These are phyloP conservation scores for Phymastichus coffea DNA, from an alignment of 1,140 invertebrate species.

Conservation along the genomic window DNA sequence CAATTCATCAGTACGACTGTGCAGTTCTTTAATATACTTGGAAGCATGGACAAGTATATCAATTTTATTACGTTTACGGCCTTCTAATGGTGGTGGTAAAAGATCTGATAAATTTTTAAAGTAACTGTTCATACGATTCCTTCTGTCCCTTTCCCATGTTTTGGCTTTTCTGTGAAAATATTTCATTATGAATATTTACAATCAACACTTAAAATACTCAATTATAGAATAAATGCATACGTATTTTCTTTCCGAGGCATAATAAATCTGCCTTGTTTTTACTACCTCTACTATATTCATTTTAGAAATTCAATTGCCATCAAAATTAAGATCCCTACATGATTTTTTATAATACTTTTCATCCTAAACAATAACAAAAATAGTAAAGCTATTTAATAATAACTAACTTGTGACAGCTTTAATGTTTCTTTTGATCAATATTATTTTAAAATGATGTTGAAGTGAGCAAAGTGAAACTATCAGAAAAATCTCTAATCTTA, in stretches of 20 bases:
- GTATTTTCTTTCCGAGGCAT: constrained; percentile 55
- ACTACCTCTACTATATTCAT: constrained; percentile 16
- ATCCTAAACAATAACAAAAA: no score
- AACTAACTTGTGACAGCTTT: no score
- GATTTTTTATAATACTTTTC: neutral
- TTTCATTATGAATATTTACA: neutral
- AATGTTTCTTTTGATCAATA: no score
- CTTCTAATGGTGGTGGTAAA: constrained; percentile 56
- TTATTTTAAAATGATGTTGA: no score
- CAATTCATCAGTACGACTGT: constrained; percentile 50
- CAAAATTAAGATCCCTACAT: neutral
- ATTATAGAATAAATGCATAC: constrained; percentile 38
- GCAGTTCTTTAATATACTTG: constrained; percentile 57
- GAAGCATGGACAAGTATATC: constrained; percentile 56
- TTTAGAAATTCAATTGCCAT: neutral
- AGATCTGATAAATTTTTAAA: constrained; percentile 55
- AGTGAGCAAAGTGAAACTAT: no score
- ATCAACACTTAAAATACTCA: neutral
- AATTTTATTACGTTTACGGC: constrained; percentile 55
- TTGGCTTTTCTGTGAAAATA: constrained; percentile 51
- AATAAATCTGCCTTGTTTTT: constrained; percentile 35
- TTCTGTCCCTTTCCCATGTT: constrained; percentile 59
- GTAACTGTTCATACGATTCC: constrained; percentile 56
- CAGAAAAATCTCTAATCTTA: no score
- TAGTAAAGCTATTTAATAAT: no score